Base-by-base conservation (phyloP, 2,888 invertebrate genomes). In the Eurois occulta region DNA sequence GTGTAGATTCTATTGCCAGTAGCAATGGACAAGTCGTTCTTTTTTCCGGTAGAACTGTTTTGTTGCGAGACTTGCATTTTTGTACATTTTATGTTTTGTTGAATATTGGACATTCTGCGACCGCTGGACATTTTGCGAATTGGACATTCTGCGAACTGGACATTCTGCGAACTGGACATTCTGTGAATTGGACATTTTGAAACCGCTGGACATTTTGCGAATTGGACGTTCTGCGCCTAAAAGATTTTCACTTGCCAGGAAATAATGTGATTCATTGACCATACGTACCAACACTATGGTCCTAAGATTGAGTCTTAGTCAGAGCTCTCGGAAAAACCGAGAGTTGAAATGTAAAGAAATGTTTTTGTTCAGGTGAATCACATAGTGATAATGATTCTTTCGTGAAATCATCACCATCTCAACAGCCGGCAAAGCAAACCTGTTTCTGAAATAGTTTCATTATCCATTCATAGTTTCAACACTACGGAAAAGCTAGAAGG, bases 381-480 rank as follows among this genome's bases (percentile, higher is more conserved):
- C 18, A 41, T 38, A n/a, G n/a, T 38, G 46, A 58, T 58, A 5
- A 58, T 58, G 16, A 58, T 60, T 32, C 2, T 75, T 46, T 67
- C 62, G 70, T 21, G 10, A 60, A 32, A 32, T 1, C 21, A 35
- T 77, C 60, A 79, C 13, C 32, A n/a, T 60, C 41, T n/a, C 60
- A 65, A 8, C 24, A 21, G n/a, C 21, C 28, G 32, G 13, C 35
- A 48, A 35, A 68, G 18, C 55, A 66, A 74, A 78, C 69, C 60
- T 58, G 77, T 81, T 72, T 81, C 64, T 75, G 79, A 79, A 86
- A 78, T 64, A 80, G 79, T 84, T 88, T 81, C 84, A 75, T 72
- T 60, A 64, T 43, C 13, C 18, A 78, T 60, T 35, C 52, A 78
- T 32, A 68, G 64, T 80, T 86, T 72, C 82, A 77, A 77, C 81